Evolutionary conservation across 2,888 invertebrate species (phyloP).

Genomic region (Harpagoxenus sublaevis): DNA sequence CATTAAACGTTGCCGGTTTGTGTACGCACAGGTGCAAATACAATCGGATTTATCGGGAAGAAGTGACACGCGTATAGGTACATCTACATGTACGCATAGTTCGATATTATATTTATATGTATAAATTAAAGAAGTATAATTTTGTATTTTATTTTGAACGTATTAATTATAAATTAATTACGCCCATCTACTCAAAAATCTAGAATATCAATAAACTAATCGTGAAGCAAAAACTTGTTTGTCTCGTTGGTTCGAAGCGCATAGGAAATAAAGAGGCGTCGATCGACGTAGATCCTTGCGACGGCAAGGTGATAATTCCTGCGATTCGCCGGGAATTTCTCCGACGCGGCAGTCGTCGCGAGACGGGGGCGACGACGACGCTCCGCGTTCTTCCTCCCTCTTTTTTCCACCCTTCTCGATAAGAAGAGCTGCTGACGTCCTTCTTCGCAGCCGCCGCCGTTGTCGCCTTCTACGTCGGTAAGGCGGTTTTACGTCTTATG

Average conservation of each 20-base stretch:
- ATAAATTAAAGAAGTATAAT: neutral
- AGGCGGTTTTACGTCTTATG: slow-evolving; percentile 83
- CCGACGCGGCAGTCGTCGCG: slow-evolving; percentile 17
- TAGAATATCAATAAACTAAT: slow-evolving; percentile 13
- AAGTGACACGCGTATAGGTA: neutral
- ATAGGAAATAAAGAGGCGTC: neutral
- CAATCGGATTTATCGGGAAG: neutral
- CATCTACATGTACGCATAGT: neutral
- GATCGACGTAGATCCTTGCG: slow-evolving; percentile 22
- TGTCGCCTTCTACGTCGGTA: slow-evolving; percentile 64
- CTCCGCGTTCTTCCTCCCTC: slow-evolving; percentile 60
- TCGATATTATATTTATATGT: neutral
- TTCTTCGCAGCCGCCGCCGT: slow-evolving; percentile 63
- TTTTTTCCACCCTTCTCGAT: slow-evolving; percentile 58
- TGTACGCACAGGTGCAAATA: neutral
- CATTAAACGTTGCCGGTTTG: neutral
- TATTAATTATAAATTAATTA: neutral
- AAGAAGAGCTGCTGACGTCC: slow-evolving; percentile 60
- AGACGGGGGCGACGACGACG: neutral
- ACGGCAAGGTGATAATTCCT: slow-evolving; percentile 26
- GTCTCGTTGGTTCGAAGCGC: neutral
- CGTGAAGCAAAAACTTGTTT: slow-evolving; percentile 23
- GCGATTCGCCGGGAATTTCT: slow-evolving; percentile 29
- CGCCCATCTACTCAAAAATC: neutral
- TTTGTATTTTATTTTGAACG: neutral